A percentile compares a stretch with the other conserved stretches of the same genome.
Evolutionary conservation across 2,113 vertebrate genomes (phyloP).

Genomic region (Hydrolagus affinis): DNA sequence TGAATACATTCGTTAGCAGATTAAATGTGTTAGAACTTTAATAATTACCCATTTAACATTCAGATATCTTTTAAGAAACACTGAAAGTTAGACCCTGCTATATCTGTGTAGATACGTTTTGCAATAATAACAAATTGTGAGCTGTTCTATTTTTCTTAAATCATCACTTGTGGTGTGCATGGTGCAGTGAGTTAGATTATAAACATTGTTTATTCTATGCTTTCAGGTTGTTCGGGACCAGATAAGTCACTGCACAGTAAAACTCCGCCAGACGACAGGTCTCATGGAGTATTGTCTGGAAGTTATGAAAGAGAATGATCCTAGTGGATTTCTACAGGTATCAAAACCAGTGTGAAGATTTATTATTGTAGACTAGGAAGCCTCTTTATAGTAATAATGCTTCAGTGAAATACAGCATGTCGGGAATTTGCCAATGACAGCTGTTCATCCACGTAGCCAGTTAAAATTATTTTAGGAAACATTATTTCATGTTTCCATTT

Average conservation of each 20-base stretch:
- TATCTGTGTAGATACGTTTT: neutral
- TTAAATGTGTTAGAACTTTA: too few species aligned
- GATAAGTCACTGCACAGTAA: conserved; percentile 96
- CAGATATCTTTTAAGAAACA: neutral
- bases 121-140: neutral
- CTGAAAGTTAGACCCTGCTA: neutral
- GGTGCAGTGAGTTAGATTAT: neutral
- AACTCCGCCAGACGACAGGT: conserved; percentile 92
- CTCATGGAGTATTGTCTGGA: conserved; percentile 96
- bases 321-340: conserved; percentile 93
- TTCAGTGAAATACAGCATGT: neutral
- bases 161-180: neutral
- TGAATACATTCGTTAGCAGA: neutral
- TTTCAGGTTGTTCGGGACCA: conserved; percentile 90
- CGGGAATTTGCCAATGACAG: neutral
- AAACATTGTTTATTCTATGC: conserved; percentile 20
- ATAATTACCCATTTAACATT: too few species aligned
- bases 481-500: neutral
- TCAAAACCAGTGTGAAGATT: conserved; percentile 2
- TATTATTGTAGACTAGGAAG: neutral
- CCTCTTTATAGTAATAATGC: neutral
- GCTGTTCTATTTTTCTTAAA: neutral
- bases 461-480: neutral
- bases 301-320: conserved; percentile 93
- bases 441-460: neutral